Conservation (phyloP, 2,113 vertebrate species). For the Otus sunia region DNA sequence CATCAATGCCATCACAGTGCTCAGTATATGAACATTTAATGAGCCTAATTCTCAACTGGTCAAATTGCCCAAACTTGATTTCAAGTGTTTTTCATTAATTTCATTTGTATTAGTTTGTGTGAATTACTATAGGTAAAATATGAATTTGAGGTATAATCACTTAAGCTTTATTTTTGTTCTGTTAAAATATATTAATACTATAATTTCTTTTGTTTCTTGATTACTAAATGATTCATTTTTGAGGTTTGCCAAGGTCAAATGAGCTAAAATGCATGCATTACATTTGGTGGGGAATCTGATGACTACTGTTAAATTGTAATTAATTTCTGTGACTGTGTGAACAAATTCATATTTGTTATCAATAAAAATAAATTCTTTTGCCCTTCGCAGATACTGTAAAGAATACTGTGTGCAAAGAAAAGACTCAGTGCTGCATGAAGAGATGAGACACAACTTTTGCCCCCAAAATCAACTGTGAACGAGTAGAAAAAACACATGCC, state of each 20-base stretch:
- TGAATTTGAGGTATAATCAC: background rate
- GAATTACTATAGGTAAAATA: background rate
- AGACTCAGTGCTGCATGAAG: background rate
- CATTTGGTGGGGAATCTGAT: background rate
- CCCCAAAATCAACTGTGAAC: background rate
- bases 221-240: background rate
- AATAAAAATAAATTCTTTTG: slow-evolving; percentile 36
- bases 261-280: background rate
- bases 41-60: background rate
- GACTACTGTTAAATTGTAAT: background rate
- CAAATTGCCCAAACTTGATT: background rate
- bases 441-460: background rate
- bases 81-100: background rate
- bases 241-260: background rate
- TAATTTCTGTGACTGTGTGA: background rate
- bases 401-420: background rate
- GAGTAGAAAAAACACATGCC: background rate
- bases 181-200: background rate
- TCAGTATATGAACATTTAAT: background rate
- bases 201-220: background rate
- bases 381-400: background rate
- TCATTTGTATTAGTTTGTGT: background rate
- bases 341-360: background rate
- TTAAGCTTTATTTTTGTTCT: background rate
- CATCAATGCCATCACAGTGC: background rate